Evolutionary conservation across 2,888 invertebrate genomes (phyloP), one percentile per base, ranked within the genome.

Genomic region (Adela reaumurella): DNA sequence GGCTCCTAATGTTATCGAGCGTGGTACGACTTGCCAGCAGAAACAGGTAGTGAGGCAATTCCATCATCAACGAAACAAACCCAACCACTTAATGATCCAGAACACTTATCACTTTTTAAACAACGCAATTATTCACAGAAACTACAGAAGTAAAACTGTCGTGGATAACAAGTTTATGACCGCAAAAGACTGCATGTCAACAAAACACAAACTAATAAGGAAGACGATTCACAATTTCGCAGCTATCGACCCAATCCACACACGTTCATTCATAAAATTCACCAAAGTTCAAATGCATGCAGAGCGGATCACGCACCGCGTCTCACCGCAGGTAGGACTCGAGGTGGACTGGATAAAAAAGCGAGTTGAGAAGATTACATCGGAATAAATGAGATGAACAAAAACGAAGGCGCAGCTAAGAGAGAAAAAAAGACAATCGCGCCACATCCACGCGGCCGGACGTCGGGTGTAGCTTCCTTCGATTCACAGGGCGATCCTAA

Each of bases 311-410:
- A 35, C 35, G 35, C 35, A 35, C 20, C 35, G 71, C 77, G 73
- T 74, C 76, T 69, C 66, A 59, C 65, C 74, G 71, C 78, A 79
- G 76, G 77, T 78, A 79, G 72, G 65, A 73, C 76, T 74, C 72
- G 77, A 77, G 76, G 76, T 72, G 73, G 74, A 79, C 74, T 79
- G 78, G 76, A 77, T 76, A 79, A 78, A 78, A 79, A 79, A 74
- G 69, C 68, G 74, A 68, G 72, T 76, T 74, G 76, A 74, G 71
- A 74, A 78, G 76, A 79, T 80, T 79, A 80, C 79, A 78, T 77
- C 74, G 79, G 79, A 79, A 79, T 78, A 79, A 79, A 80, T 78
- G 78, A 78, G 78, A 77, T 74, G 76, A 78, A 80, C 77, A 76
- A 78, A 78, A 78, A 76, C 70, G 67, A 71, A 62, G 69, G 67